A percentile compares a stretch with the other conserved stretches of the same genome.
Conservation (phyloP, 2,797 vertebrate genomes). For the Florisuga fusca region DNA sequence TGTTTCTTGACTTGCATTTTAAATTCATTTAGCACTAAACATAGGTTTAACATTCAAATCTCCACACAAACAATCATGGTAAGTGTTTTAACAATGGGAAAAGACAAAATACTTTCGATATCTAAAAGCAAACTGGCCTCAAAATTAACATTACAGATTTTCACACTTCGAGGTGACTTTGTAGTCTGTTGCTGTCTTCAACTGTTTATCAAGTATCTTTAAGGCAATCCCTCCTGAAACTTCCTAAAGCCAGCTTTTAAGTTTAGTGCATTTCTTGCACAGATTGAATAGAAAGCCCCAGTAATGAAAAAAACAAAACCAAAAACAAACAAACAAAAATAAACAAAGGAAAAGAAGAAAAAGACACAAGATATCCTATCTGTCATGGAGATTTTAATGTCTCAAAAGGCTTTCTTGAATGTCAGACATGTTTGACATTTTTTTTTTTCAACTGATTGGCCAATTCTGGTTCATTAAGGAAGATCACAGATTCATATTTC, state of each 20-base stretch:
- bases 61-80: neutral
- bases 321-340: neutral
- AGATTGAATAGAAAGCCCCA: neutral
- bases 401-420: neutral
- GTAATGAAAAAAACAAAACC: neutral
- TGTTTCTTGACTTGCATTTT: conserved; percentile 40
- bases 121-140: neutral
- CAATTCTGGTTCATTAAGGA: neutral
- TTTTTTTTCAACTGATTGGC: neutral
- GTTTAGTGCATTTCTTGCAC: neutral
- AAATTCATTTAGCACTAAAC: conserved; percentile 23
- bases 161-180: neutral
- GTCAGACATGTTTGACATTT: neutral
- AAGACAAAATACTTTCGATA: neutral
- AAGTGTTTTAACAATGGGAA: neutral
- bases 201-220: neutral
- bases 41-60: neutral
- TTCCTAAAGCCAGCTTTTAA: neutral
- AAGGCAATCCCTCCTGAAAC: neutral
- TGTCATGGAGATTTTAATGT: neutral
- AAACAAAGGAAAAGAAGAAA: neutral
- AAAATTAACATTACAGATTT: neutral
- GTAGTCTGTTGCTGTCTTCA: neutral
- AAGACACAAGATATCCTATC: neutral
- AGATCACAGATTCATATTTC: neutral